Conservation (phyloP, 2,113 vertebrate genomes). For the Polyodon spathula region DNA sequence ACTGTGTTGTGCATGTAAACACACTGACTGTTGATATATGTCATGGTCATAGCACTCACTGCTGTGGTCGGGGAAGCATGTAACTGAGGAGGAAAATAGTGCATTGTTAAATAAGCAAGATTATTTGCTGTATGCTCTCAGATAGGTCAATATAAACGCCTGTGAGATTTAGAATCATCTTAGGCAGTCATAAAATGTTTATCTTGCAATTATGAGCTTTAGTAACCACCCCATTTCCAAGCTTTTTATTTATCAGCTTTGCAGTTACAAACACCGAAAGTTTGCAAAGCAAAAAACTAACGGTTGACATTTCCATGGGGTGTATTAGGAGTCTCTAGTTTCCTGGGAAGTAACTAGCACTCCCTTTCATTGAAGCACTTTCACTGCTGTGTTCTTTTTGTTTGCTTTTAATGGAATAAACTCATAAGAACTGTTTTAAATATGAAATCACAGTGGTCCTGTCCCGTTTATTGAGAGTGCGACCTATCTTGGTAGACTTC, state of each 20-base stretch:
- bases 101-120: too few species aligned
- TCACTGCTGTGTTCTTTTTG: too few species aligned
- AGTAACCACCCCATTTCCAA: slow-evolving; percentile 12
- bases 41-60: too few species aligned
- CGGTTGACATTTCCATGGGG: background rate
- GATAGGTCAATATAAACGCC: too few species aligned
- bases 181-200: background rate
- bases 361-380: background rate
- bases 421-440: background rate
- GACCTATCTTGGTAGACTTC: too few species aligned
- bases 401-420: too few species aligned
- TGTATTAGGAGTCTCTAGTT: background rate
- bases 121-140: too few species aligned
- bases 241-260: background rate
- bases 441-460: background rate
- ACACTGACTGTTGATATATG: too few species aligned
- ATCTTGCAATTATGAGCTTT: slow-evolving; percentile 1
- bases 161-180: background rate
- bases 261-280: slow-evolving; percentile 15
- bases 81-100: too few species aligned
- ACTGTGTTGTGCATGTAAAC: too few species aligned
- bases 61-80: too few species aligned
- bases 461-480: too few species aligned
- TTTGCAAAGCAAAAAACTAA: slow-evolving; percentile 20
- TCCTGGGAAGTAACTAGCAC: background rate